A percentile compares a stretch with the other conserved stretches of the same genome.
phyloP scores from a whole-genome alignment of 37 sponge, comb jelly and placozoan genomes.

The Haliclona indistincta region DNA sequence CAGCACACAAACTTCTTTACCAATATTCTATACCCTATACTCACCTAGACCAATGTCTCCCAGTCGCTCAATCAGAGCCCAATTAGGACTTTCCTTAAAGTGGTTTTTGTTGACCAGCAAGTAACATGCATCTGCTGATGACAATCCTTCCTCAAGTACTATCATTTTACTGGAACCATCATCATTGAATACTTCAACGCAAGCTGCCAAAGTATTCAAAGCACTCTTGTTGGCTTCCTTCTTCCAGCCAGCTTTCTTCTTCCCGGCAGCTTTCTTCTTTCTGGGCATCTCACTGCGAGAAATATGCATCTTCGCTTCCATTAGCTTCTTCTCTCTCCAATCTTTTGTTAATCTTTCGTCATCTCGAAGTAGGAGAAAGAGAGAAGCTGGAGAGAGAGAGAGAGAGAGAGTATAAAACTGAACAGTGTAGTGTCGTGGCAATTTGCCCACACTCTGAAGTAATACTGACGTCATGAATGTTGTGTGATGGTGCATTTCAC shows the following conservation, averaged over 20 bases:
- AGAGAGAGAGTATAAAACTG: too few relatives aligned
- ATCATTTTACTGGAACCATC: slow-evolving; percentile 82
- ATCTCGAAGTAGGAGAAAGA: too few relatives aligned
- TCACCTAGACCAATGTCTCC: slow-evolving; percentile 63
- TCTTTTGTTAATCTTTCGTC: too few relatives aligned
- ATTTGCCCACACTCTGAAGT: too few relatives aligned
- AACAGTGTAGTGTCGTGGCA: too few relatives aligned
- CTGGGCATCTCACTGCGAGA: too few relatives aligned
- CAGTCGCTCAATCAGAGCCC: slow-evolving; percentile 75
- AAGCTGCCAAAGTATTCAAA: too few relatives aligned
- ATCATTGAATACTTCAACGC: slow-evolving; percentile 77
- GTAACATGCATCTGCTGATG: slow-evolving; percentile 69
- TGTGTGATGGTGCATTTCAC: too few relatives aligned
- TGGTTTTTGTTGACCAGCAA: slow-evolving; percentile 80
- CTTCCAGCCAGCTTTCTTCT: slow-evolving; percentile 83
- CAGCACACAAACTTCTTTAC: too few relatives aligned
- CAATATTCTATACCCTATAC: background rate
- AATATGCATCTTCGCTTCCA: slow-evolving; percentile 78
- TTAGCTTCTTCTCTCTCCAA: slow-evolving; percentile 59
- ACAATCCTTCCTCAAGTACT: slow-evolving; percentile 86
- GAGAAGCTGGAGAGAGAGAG: too few relatives aligned
- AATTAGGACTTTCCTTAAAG: slow-evolving; percentile 75
- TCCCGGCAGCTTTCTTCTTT: slow-evolving; percentile 78
- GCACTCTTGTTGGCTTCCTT: slow-evolving; percentile 63
- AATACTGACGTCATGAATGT: too few relatives aligned